These are phyloP conservation scores for Galeruca laticollis DNA, from an alignment of 2,888 invertebrate species.

Conservation along the genomic window DNA sequence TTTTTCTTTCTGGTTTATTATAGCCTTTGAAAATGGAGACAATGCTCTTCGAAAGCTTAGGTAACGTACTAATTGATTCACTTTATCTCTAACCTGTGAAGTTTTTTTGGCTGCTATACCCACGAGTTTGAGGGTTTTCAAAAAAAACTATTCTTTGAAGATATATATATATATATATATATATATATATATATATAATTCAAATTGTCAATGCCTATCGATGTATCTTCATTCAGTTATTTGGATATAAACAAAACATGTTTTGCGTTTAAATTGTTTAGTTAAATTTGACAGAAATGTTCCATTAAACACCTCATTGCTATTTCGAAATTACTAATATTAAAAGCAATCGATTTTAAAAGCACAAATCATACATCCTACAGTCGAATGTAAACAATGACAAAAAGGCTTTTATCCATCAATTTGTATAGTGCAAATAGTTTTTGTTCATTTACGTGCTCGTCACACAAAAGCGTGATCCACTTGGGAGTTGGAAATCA, in stretches of 20 bases:
- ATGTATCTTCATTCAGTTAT: not conserved
- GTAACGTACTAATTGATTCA: no score
- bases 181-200: no score
- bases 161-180: no score
- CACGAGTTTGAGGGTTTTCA: no score
- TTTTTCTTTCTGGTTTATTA: no score
- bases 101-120: no score
- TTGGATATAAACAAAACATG: not conserved
- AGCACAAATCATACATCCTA: constrained; percentile 34
- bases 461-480: constrained; percentile 27
- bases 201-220: not conserved
- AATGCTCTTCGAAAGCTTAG: no score
- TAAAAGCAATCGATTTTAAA: constrained; percentile 31
- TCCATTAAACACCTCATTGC: not conserved
- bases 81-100: no score
- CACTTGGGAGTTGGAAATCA: constrained; percentile 23
- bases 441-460: constrained; percentile 36
- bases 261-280: not conserved
- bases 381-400: constrained; percentile 37
- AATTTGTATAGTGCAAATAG: constrained; percentile 41
- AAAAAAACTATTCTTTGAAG: no score
- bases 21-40: no score
- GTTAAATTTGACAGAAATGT: not conserved
- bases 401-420: constrained; percentile 36
- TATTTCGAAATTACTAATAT: constrained; percentile 8